These are phyloP conservation scores for Dryobota labecula DNA, from an alignment of 2,888 invertebrate species.

Conservation along the genomic window DNA sequence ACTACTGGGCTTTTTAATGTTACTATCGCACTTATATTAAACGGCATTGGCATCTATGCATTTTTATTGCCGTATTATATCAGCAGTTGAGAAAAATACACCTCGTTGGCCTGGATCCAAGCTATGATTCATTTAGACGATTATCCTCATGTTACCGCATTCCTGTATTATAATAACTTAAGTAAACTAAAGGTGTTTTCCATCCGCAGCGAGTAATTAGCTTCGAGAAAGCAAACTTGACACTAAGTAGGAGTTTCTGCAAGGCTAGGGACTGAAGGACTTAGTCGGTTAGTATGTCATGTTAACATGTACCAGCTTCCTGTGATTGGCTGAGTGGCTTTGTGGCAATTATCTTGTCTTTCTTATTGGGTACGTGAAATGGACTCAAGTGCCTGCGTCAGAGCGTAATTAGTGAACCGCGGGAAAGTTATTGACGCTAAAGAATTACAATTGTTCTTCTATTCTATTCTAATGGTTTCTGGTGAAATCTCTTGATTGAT, in stretches of 20 bases:
- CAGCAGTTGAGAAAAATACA: constrained; percentile 28
- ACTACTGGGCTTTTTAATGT: constrained; percentile 63
- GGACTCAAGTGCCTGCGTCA: constrained; percentile 47
- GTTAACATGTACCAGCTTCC: constrained; percentile 67
- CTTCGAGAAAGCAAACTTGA: constrained; percentile 77
- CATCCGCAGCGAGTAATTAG: constrained; percentile 73
- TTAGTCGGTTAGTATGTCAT: constrained; percentile 83
- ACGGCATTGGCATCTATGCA: constrained; percentile 47
- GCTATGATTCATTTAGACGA: constrained; percentile 56
- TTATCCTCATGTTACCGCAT: constrained; percentile 48
- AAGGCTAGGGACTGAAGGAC: constrained; percentile 76
- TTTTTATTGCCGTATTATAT: constrained; percentile 49
- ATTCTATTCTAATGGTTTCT: constrained; percentile 49
- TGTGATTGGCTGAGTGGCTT: constrained; percentile 66
- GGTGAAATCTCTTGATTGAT: constrained; percentile 51
- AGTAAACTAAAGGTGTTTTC: constrained; percentile 55
- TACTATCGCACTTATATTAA: constrained; percentile 45
- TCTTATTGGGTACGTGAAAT: constrained; percentile 64
- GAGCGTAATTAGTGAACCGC: constrained; percentile 72
- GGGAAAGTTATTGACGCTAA: constrained; percentile 77
- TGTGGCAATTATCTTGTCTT: constrained; percentile 75
- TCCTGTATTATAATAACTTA: constrained; percentile 29
- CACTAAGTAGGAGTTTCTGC: constrained; percentile 78
- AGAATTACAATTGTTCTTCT: constrained; percentile 72
- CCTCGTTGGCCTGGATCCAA: constrained; percentile 52